Conservation (phyloP, 2,888 invertebrate species). For the Pteria penguin region DNA sequence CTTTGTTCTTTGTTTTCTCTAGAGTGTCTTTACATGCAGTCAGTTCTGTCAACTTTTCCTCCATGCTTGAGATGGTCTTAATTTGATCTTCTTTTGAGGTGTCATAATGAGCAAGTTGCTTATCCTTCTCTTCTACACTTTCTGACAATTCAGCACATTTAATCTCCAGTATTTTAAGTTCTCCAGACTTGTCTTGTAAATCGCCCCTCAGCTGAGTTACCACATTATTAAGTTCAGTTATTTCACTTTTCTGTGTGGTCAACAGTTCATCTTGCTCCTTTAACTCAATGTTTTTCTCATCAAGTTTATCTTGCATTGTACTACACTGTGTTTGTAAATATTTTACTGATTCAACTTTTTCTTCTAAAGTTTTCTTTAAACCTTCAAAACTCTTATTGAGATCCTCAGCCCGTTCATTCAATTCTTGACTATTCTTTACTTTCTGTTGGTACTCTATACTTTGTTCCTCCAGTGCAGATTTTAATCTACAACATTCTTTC, state of each 20-base stretch:
- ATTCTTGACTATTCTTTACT: conserved; percentile 18
- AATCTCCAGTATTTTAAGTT: conserved; percentile 10
- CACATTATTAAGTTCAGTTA: conserved; percentile 17
- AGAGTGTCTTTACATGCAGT: conserved; percentile 18
- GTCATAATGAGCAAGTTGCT: conserved; percentile 10
- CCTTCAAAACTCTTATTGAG: conserved; percentile 33
- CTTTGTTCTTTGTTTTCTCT: conserved; percentile 16
- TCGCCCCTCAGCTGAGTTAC: not conserved
- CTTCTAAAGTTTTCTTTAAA: conserved; percentile 38
- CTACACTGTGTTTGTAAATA: conserved; percentile 29
- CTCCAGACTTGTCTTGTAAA: conserved; percentile 3
- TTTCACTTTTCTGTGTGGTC: conserved; percentile 18
- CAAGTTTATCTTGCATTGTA: conserved; percentile 31
- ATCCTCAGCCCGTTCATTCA: conserved; percentile 21
- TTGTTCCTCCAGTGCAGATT: conserved; percentile 10
- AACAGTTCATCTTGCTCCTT: conserved; percentile 1
- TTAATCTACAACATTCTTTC: conserved; percentile 35
- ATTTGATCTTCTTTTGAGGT: conserved; percentile 11
- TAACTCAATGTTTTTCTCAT: conserved; percentile 18
- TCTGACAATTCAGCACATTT: conserved; percentile 34
- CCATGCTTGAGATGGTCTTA: conserved; percentile 20
- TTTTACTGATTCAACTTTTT: conserved; percentile 20
- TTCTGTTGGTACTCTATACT: not conserved
- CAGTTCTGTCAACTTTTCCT: conserved; percentile 31
- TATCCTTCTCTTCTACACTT: conserved; percentile 33